Evolutionary conservation across 2,888 invertebrate genomes (phyloP).

Genomic region (Drosophila paucipuncta): DNA sequence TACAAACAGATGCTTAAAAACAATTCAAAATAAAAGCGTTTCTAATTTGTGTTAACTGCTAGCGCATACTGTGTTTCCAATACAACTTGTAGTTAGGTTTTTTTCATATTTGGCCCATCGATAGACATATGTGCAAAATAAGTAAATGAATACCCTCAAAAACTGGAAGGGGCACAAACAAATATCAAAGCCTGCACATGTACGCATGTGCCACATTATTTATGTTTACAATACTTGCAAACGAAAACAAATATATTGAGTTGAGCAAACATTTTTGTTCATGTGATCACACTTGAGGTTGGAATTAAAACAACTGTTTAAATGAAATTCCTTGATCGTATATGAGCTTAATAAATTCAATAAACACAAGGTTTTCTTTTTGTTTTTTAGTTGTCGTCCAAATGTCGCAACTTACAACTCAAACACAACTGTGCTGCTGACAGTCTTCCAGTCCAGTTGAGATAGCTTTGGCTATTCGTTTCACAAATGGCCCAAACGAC

Average conservation of each 20-base stretch:
- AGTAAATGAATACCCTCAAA: not conserved
- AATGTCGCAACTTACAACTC: conserved; percentile 47
- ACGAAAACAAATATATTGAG: not conserved
- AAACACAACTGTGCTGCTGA: conserved; percentile 60
- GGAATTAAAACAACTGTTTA: conserved; percentile 59
- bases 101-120: not conserved
- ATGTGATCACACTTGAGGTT: conserved; percentile 27
- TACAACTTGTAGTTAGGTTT: not conserved
- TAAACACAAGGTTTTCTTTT: conserved; percentile 4
- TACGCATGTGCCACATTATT: conserved; percentile 16
- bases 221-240: conserved; percentile 17
- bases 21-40: not conserved
- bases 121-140: not conserved
- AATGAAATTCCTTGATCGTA: conserved; percentile 55
- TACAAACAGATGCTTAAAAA: not conserved
- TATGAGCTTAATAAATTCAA: conserved; percentile 47
- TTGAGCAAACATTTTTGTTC: conserved; percentile 20
- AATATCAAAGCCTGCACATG: not conserved
- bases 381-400: conserved; percentile 17
- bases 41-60: not conserved
- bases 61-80: not conserved
- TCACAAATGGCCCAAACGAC: not conserved
- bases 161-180: conserved; percentile 5
- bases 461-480: not conserved
- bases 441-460: not conserved